Percentiles rank a stretch among this genome's conserved stretches.
Evolutionary conservation across 2,888 invertebrate species (phyloP).

Genomic region (Liodrosophila aerea): DNA sequence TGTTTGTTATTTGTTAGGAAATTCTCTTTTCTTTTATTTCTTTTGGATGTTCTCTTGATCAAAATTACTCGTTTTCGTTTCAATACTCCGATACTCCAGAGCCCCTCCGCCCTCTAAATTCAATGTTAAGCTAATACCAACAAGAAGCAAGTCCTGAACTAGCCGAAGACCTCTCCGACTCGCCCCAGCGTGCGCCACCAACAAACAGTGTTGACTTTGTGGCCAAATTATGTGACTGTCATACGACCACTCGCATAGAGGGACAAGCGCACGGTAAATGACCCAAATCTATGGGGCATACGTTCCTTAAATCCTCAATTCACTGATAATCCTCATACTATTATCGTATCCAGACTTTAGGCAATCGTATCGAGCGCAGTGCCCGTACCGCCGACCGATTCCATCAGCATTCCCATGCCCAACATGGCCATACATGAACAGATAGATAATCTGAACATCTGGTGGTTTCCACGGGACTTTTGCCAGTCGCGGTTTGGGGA

Average conservation of each 20-base stretch:
- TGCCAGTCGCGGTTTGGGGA: slow-evolving; percentile 85
- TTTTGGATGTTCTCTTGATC: slow-evolving; percentile 49
- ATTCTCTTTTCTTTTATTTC: slow-evolving; percentile 44
- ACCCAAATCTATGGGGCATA: background rate
- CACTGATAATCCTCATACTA: too few relatives aligned
- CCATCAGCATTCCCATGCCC: too few relatives aligned
- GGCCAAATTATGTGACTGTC: slow-evolving; percentile 65
- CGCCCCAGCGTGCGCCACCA: too few relatives aligned
- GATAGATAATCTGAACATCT: slow-evolving; percentile 79
- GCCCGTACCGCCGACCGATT: background rate
- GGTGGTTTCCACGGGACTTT: slow-evolving; percentile 85
- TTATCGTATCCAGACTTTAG: slow-evolving; percentile 24
- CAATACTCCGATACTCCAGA: slow-evolving; percentile 48
- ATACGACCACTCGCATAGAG: slow-evolving; percentile 24
- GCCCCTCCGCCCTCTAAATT: slow-evolving; percentile 56
- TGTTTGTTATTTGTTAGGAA: slow-evolving; percentile 66
- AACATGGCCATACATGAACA: slow-evolving; percentile 76
- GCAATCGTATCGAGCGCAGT: slow-evolving; percentile 33
- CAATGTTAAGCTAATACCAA: slow-evolving; percentile 59
- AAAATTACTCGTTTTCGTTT: slow-evolving; percentile 63
- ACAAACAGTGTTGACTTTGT: slow-evolving; percentile 32
- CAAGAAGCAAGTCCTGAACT: background rate
- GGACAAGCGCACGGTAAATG: slow-evolving; percentile 54
- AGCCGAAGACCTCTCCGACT: too few relatives aligned
- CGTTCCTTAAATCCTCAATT: too few relatives aligned